A percentile compares a stretch with the other conserved stretches of the same genome.
phyloP scores from a whole-genome alignment of 64 coral and sea anemone genomes.

The Porites lutea region DNA sequence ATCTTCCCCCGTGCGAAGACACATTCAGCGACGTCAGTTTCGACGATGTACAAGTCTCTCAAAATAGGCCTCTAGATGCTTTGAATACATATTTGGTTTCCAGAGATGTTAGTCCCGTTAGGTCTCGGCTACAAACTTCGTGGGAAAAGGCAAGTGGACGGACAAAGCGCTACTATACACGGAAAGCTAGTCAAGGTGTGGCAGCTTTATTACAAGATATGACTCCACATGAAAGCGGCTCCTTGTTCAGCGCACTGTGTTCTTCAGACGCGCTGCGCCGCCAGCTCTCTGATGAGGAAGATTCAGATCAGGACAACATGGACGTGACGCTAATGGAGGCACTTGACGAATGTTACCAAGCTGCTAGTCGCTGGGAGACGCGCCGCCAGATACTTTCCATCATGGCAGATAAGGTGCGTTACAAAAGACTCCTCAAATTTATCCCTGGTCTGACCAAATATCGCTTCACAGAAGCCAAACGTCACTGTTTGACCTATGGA shows the following conservation, averaged over 20 bases:
- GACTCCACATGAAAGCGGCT: slow-evolving; percentile 25
- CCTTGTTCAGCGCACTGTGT: slow-evolving; percentile 27
- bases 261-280: slow-evolving; percentile 28
- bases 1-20: slow-evolving; percentile 34
- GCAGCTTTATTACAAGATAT: slow-evolving; percentile 4
- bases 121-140: slow-evolving; percentile 42
- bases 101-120: slow-evolving; percentile 50
- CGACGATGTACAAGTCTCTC: neutral
- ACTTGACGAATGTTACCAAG: slow-evolving; percentile 53
- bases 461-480: slow-evolving; percentile 22
- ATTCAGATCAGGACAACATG: neutral
- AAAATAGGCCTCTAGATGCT: neutral
- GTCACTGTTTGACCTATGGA: neutral
- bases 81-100: slow-evolving; percentile 29
- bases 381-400: too few species aligned
- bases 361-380: slow-evolving; percentile 52
- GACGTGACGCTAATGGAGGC: slow-evolving; percentile 54
- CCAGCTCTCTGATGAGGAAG: slow-evolving; percentile 30
- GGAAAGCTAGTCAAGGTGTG: slow-evolving; percentile 44
- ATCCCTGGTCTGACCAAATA: slow-evolving; percentile 15
- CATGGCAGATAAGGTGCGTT: slow-evolving; percentile 66
- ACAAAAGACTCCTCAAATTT: slow-evolving; percentile 6
- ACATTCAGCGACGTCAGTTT: slow-evolving; percentile 46
- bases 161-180: slow-evolving; percentile 40
- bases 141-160: slow-evolving; percentile 36